Conservation (phyloP, 30 jellyfish, hydroid and myxozoan species). For the Chrysaora quinquecirrha region DNA sequence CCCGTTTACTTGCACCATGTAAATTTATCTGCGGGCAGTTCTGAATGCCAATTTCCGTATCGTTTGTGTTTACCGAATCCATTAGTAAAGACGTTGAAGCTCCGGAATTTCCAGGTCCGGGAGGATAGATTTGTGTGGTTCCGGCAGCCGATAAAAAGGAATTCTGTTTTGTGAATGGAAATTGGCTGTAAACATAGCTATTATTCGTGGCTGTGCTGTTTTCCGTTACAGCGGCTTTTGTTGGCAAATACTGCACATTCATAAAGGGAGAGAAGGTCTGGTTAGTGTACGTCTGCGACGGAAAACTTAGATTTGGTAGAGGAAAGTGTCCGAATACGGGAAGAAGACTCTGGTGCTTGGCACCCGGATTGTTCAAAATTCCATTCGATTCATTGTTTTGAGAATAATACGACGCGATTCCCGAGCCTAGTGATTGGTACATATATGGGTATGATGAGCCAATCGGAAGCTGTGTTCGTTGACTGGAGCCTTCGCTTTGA, state of each 20-base stretch:
- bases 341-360: slow-evolving; percentile 41
- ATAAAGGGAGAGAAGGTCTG: slow-evolving; percentile 40
- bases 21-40: slow-evolving; percentile 44
- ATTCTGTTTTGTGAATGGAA: slow-evolving; percentile 27
- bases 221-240: slow-evolving; percentile 39
- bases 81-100: slow-evolving; percentile 25
- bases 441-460: slow-evolving; percentile 49
- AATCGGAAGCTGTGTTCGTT: slow-evolving; percentile 21
- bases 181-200: slow-evolving; percentile 49
- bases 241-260: slow-evolving; percentile 28
- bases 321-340: slow-evolving; percentile 55
- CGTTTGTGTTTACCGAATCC: slow-evolving; percentile 39
- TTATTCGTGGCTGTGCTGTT: slow-evolving; percentile 53
- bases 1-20: slow-evolving; percentile 50
- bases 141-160: slow-evolving; percentile 49
- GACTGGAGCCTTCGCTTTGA: slow-evolving; percentile 3
- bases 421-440: slow-evolving; percentile 49
- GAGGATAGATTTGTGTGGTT: slow-evolving; percentile 90
- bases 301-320: slow-evolving; percentile 54
- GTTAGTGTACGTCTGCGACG: slow-evolving; percentile 35
- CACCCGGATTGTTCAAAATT: slow-evolving; percentile 3
- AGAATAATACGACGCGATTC: slow-evolving; percentile 38
- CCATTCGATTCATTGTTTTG: slow-evolving; percentile 39
- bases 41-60: slow-evolving; percentile 44
- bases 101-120: slow-evolving; percentile 69